A percentile compares a stretch with the other conserved stretches of the same genome.
phyloP scores from a whole-genome alignment of 2,888 invertebrate species.

The Dynastes grantii region DNA sequence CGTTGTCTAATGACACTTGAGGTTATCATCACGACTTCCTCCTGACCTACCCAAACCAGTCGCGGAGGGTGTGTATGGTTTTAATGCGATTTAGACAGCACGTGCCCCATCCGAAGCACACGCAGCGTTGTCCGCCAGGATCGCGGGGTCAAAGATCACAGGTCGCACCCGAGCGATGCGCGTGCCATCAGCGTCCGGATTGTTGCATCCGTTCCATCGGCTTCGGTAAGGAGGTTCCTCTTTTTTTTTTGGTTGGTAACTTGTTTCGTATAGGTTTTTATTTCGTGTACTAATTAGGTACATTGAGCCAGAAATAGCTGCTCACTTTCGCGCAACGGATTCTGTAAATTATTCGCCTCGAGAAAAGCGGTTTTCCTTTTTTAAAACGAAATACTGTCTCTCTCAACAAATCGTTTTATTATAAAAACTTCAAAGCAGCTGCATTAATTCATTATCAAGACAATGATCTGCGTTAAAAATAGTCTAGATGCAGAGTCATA shows the following conservation, averaged over 20 bases:
- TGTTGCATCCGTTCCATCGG: conserved; percentile 22
- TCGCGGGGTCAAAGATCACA: conserved; percentile 50
- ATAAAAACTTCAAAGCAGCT: no score
- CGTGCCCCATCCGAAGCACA: conserved; percentile 48
- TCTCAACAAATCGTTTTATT: no score
- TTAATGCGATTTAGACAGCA: conserved; percentile 50
- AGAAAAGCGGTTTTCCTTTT: no score
- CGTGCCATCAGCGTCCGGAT: conserved; percentile 42
- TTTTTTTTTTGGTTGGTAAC: background rate
- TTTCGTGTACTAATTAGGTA: background rate
- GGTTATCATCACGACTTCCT: conserved; percentile 44
- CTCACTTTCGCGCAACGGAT: no score
- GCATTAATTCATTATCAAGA: no score
- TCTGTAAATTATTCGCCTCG: no score
- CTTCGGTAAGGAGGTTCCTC: background rate
- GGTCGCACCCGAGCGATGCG: conserved; percentile 49
- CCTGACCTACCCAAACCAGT: conserved; percentile 49
- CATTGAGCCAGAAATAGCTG: no score
- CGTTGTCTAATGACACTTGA: conserved; percentile 34
- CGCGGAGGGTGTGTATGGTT: conserved; percentile 46
- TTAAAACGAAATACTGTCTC: no score
- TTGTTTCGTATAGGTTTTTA: background rate
- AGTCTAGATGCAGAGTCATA: no score
- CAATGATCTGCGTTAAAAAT: no score
- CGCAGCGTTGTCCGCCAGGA: conserved; percentile 50